Base-by-base conservation (phyloP, 2,797 vertebrate genomes). In the Pampus argenteus region DNA sequence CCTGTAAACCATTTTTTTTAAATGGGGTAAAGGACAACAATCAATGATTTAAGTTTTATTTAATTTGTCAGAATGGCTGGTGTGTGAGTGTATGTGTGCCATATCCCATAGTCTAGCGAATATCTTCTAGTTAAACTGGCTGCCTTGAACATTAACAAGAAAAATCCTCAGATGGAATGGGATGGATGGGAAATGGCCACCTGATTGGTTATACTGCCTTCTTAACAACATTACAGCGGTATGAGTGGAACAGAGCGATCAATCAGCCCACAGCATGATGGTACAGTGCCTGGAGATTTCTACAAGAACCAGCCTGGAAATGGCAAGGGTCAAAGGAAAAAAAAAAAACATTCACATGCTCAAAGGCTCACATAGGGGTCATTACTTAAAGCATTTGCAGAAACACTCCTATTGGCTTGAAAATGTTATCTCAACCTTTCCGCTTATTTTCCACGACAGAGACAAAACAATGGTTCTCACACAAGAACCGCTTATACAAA, bases 161-260 rank as follows among this genome's bases (percentile, higher is more conserved):
- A 73, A 72, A 73, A 77, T 79, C 65, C 22, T 56, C 7, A 0
- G 40, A 83, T 54, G 45, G 40, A 80, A 66, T 0, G 14, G 56
- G 60, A 66, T 63, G 44, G 70, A 79, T 79, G 77, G 78, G 14
- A 74, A 77, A 78, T 57, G 63, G 67, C 82, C 78, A 59, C 76
- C 66, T 56, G 79, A 77, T 84, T 79, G 79, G 69, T 79, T 85
- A 78, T 38, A 71, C 66, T 73, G 64, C 66, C 74, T 84, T 66
- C 66, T 82, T 84, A 88, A 88, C 82, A 56, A 60, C 48, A 49
- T 86, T 86, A 88, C 40, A 60, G 64, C 47, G 31, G 45, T 48
- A 42, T 45, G 63, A 76, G 61, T 26, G 25, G 62, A 75, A 61
- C 44, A 2, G 45, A 55, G 64, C 20, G 17, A 85, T 83, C 67